phyloP scores from a whole-genome alignment of 23 tunicate genomes.

The Phallusia fumigata region DNA sequence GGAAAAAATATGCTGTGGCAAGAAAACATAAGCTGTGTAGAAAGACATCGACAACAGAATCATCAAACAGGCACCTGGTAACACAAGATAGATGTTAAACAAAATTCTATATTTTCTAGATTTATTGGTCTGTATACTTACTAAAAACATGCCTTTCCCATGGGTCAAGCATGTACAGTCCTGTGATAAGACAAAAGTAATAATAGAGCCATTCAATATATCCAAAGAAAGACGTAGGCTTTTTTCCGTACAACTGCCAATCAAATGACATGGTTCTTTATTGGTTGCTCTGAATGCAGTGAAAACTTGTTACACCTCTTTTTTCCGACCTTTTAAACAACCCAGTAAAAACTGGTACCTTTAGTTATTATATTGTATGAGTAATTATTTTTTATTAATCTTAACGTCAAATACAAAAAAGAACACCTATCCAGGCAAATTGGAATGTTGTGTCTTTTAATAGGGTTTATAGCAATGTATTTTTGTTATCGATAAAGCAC shows the following conservation, averaged over 20 bases:
- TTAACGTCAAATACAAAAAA: no score
- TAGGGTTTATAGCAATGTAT: no score
- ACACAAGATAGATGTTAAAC: conserved; percentile 9
- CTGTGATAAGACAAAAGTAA: conserved; percentile 48
- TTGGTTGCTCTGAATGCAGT: no score
- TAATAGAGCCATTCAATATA: conserved; percentile 65
- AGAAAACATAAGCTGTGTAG: conserved; percentile 71
- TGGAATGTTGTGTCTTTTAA: no score
- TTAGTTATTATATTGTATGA: no score
- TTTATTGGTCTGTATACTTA: conserved; percentile 27
- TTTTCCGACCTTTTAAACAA: no score
- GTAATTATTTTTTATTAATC: no score
- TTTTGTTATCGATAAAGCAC: no score
- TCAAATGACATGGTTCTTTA: conserved; percentile 23
- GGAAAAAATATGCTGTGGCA: conserved; percentile 61
- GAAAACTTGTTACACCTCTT: no score
- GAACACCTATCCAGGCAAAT: no score
- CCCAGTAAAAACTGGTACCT: no score
- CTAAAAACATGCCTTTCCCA: conserved; percentile 70
- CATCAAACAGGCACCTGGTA: conserved; percentile 51
- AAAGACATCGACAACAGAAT: conserved; percentile 55
- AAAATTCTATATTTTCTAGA: no score
- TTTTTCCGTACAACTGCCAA: conserved; percentile 30
- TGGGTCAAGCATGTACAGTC: conserved; percentile 67
- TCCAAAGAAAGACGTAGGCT: conserved; percentile 44